Evolutionary conservation across 2,113 vertebrate species (phyloP).

Genomic region (Sinocyclocheilus anophthalmus): DNA sequence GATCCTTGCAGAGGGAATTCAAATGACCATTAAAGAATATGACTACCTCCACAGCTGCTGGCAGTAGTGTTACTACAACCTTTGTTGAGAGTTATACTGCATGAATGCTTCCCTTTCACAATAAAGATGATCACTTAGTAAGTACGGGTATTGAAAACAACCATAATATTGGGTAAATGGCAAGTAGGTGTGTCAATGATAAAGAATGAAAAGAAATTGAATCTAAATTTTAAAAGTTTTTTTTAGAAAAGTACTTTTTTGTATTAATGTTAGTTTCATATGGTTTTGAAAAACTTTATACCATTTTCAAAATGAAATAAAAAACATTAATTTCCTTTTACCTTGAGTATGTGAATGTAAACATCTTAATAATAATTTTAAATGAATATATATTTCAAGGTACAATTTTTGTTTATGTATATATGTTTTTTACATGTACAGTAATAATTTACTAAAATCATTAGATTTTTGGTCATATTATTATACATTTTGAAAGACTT

Average conservation of each 20-base stretch:
- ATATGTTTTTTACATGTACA: no score
- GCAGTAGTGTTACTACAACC: constrained; percentile 4
- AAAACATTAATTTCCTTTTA: neutral
- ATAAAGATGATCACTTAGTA: neutral
- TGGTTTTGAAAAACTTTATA: neutral
- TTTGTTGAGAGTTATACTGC: constrained; percentile 28
- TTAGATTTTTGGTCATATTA: neutral
- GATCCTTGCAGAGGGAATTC: constrained; percentile 54
- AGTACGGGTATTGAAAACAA: neutral
- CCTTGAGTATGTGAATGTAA: neutral
- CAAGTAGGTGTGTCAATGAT: neutral
- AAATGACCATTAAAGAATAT: constrained; percentile 48
- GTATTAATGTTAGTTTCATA: neutral
- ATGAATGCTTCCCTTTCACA: neutral
- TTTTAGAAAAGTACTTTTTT: neutral
- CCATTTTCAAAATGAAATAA: neutral
- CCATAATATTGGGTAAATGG: neutral
- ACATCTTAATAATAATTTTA: neutral
- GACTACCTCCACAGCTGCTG: constrained; percentile 13
- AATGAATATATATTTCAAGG: neutral
- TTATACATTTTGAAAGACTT: neutral
- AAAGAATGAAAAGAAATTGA: neutral
- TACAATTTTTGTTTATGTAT: neutral
- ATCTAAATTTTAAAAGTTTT: neutral
- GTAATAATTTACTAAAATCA: no score